A percentile compares a stretch with the other conserved stretches of the same genome.
Evolutionary conservation across 2,113 vertebrate genomes (phyloP).

Genomic region (Forbesichthys papilliferus): DNA sequence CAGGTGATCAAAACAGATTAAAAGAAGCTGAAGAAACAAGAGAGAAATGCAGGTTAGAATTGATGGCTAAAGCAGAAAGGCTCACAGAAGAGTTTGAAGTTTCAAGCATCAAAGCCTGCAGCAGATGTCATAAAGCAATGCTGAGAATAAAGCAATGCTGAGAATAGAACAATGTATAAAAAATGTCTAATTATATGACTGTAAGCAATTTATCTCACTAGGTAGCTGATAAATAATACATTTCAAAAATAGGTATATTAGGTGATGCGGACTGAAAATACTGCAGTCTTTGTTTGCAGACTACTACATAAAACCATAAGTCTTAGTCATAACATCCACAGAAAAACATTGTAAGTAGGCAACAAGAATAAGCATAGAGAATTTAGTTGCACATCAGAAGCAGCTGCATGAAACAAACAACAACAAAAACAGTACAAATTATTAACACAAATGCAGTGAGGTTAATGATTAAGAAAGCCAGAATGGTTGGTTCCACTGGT

Average conservation of each 20-base stretch:
- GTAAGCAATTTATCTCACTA: too few relatives aligned
- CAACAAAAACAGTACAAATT: conserved; percentile 18
- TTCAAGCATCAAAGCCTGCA: conserved; percentile 24
- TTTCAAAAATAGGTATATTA: too few relatives aligned
- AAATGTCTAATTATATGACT: too few relatives aligned
- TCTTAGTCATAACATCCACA: conserved; percentile 37
- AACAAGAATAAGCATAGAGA: conserved; percentile 13
- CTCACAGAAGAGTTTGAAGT: conserved; percentile 9
- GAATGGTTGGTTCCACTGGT: conserved; percentile 68
- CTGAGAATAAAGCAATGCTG: too few relatives aligned
- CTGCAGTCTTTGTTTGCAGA: background rate
- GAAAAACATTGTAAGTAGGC: conserved; percentile 6
- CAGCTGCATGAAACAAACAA: conserved; percentile 38
- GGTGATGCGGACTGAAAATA: too few relatives aligned
- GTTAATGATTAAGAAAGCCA: conserved; percentile 54
- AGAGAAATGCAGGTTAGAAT: conserved; percentile 75
- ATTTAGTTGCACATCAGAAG: conserved; percentile 33
- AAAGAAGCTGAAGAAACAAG: conserved; percentile 95
- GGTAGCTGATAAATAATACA: too few relatives aligned
- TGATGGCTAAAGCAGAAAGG: conserved; percentile 37
- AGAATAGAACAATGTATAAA: too few relatives aligned
- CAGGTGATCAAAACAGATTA: conserved; percentile 92
- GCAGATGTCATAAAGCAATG: conserved; percentile 21
- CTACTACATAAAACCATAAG: conserved; percentile 12
- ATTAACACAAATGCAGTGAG: conserved; percentile 44